phyloP scores from a whole-genome alignment of 1,140 invertebrate genomes.

The Melanaphis sacchari region DNA sequence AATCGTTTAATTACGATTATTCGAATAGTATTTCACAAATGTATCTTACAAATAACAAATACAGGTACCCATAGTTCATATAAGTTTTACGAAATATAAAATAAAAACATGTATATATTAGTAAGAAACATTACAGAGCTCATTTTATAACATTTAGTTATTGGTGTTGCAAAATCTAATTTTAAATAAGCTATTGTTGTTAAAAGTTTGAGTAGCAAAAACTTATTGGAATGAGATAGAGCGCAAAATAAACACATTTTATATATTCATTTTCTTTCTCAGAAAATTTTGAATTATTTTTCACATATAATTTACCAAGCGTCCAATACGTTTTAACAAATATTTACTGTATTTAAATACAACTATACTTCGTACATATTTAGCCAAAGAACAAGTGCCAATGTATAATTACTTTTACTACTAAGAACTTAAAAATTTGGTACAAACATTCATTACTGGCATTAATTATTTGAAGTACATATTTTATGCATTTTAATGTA shows the following conservation, averaged over 20 bases:
- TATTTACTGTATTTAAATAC: neutral
- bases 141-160: neutral
- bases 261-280: neutral
- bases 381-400: neutral
- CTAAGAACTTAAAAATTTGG: neutral
- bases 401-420: neutral
- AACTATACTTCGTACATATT: neutral
- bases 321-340: neutral
- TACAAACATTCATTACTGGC: neutral
- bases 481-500: too few relatives aligned
- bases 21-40: neutral
- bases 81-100: neutral
- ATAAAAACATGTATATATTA: neutral
- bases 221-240: neutral
- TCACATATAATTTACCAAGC: neutral
- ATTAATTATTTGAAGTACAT: too few relatives aligned
- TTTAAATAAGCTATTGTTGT: constrained; percentile 4
- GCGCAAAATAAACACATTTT: neutral
- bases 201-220: neutral
- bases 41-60: neutral
- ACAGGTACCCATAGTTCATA: neutral
- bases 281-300: neutral
- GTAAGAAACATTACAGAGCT: neutral
- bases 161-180: neutral
- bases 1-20: neutral